Conservation (phyloP, 2,888 invertebrate species). For the Drosophila diplacantha region DNA sequence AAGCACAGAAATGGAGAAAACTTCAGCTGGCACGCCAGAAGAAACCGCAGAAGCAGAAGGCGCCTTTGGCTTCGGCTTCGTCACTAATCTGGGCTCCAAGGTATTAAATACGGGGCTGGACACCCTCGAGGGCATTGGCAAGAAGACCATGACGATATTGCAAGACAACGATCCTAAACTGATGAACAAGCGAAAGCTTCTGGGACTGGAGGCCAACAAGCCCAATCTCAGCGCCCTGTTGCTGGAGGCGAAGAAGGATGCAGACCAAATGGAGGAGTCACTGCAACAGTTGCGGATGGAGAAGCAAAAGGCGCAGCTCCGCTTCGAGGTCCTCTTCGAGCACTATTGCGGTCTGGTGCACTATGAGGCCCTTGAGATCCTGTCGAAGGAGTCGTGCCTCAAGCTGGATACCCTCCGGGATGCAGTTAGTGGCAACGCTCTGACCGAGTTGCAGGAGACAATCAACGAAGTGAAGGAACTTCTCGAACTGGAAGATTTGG, state of each 20-base stretch:
- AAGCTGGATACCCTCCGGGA: slow-evolving; percentile 84
- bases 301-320: slow-evolving; percentile 79
- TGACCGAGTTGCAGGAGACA: slow-evolving; percentile 85
- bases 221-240: slow-evolving; percentile 78
- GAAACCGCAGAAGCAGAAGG: slow-evolving; percentile 9
- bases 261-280: slow-evolving; percentile 78
- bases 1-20: background rate
- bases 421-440: slow-evolving; percentile 80
- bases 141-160: slow-evolving; percentile 95
- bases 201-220: slow-evolving; percentile 75
- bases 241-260: slow-evolving; percentile 84
- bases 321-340: slow-evolving; percentile 90
- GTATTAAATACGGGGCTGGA: slow-evolving; percentile 89
- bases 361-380: slow-evolving; percentile 93
- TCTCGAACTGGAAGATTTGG: slow-evolving; percentile 85
- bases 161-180: slow-evolving; percentile 95
- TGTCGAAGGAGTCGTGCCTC: slow-evolving; percentile 88
- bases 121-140: slow-evolving; percentile 94
- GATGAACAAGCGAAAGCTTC: slow-evolving; percentile 82
- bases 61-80: slow-evolving; percentile 66
- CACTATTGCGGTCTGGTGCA: slow-evolving; percentile 93
- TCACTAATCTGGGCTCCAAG: slow-evolving; percentile 80
- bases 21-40: background rate
- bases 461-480: slow-evolving; percentile 88
- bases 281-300: slow-evolving; percentile 70